Percentiles rank a stretch among this genome's conserved stretches.
Conservation (phyloP, 1,140 invertebrate species). For the Lepidurus apus region DNA sequence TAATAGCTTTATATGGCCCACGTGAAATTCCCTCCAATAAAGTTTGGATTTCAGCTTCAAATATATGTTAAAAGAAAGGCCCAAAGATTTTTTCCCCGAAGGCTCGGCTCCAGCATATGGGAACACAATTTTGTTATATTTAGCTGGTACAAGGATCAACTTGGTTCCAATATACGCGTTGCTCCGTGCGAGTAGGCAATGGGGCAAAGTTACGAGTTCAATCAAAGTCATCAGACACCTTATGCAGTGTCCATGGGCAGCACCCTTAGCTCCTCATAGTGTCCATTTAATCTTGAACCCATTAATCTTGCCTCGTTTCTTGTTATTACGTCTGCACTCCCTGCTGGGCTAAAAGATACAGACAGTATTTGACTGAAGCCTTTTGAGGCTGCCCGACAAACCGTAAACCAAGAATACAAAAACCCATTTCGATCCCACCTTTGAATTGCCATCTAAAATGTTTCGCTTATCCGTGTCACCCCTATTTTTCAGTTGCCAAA, state of each 20-base stretch:
- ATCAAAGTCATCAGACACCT: conserved; percentile 12
- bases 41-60: no score
- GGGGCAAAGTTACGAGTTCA: conserved; percentile 13
- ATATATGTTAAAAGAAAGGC: no score
- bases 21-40: no score
- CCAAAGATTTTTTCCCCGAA: no score
- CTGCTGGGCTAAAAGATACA: neutral
- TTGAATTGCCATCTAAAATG: no score
- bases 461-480: no score
- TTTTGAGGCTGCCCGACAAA: neutral
- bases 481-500: no score
- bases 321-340: neutral
- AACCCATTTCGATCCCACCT: no score
- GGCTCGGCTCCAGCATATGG: no score
- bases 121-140: no score
- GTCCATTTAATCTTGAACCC: neutral
- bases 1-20: no score
- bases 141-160: neutral
- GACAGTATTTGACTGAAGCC: neutral
- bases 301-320: neutral
- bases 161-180: neutral
- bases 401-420: no score
- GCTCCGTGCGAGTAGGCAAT: neutral
- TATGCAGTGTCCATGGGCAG: neutral
- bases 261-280: neutral